Evolutionary conservation across 2,888 invertebrate species (phyloP).

Genomic region (Chrysopilus asiliformis): DNA sequence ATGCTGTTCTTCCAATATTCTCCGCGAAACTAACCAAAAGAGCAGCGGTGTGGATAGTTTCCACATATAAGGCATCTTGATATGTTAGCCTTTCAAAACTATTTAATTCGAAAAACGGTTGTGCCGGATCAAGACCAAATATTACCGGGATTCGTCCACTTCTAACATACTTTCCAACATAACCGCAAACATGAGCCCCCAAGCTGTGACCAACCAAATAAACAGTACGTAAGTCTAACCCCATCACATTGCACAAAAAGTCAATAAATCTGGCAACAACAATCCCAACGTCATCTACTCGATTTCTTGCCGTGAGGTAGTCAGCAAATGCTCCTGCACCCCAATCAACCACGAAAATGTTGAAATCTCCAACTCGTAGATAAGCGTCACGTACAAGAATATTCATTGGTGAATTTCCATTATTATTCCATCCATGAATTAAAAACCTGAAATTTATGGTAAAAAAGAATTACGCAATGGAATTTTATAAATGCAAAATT

Average conservation of each 20-base stretch:
- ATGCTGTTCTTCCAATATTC: constrained; percentile 27
- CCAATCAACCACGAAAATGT: constrained; percentile 49
- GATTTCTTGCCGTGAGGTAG: constrained; percentile 39
- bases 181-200: constrained; percentile 35
- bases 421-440: constrained; percentile 46
- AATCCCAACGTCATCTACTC: constrained; percentile 8
- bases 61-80: constrained; percentile 31
- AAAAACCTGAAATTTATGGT: no score
- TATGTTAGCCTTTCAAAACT: constrained; percentile 24
- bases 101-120: constrained; percentile 22
- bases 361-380: constrained; percentile 41
- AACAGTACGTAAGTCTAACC: constrained; percentile 25
- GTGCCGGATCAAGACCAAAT: constrained; percentile 34
- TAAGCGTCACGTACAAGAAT: constrained; percentile 34
- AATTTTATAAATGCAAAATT: no score
- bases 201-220: constrained; percentile 36
- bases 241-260: constrained; percentile 22
- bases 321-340: constrained; percentile 34
- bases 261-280: constrained; percentile 24
- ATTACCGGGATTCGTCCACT: constrained; percentile 27
- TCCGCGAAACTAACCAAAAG: constrained; percentile 20
- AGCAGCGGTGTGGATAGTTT: constrained; percentile 32
- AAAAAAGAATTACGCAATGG: no score
- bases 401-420: constrained; percentile 31
- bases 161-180: constrained; percentile 27